Evolutionary conservation across 2,797 vertebrate species (phyloP).

Genomic region (Petrocephalus sullivani): DNA sequence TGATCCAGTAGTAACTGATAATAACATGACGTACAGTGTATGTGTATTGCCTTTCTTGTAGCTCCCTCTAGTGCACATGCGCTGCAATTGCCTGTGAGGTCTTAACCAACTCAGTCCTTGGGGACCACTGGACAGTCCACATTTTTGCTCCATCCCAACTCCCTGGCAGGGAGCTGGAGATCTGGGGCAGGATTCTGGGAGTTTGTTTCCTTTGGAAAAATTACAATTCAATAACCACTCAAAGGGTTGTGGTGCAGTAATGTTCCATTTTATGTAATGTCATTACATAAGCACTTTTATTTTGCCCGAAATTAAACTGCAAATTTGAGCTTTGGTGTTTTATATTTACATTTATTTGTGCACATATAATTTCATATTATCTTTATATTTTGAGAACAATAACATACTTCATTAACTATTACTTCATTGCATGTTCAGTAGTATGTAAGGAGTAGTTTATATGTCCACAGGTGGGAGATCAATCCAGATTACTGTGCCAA

Average conservation of each 20-base stretch:
- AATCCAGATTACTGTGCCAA: conserved; percentile 93
- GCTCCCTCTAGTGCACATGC: background rate
- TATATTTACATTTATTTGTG: background rate
- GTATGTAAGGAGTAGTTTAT: background rate
- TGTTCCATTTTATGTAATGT: background rate
- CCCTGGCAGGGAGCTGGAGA: no score
- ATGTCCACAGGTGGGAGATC: conserved; percentile 80
- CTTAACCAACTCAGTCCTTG: background rate
- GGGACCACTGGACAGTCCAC: no score
- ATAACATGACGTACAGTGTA: background rate
- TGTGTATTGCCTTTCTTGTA: background rate
- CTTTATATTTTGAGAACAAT: background rate
- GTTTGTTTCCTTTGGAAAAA: background rate
- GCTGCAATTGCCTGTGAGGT: background rate
- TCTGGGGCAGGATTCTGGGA: background rate
- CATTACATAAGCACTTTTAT: background rate
- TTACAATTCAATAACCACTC: background rate
- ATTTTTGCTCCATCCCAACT: no score
- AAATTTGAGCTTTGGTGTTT: background rate
- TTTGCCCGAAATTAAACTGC: background rate
- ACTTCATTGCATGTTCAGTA: background rate
- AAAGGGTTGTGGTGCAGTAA: background rate
- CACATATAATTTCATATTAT: background rate
- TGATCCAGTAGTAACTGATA: background rate
- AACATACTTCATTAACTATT: background rate